Conservation (phyloP, 2,888 invertebrate species). For the Pardosa pseudoannulata region DNA sequence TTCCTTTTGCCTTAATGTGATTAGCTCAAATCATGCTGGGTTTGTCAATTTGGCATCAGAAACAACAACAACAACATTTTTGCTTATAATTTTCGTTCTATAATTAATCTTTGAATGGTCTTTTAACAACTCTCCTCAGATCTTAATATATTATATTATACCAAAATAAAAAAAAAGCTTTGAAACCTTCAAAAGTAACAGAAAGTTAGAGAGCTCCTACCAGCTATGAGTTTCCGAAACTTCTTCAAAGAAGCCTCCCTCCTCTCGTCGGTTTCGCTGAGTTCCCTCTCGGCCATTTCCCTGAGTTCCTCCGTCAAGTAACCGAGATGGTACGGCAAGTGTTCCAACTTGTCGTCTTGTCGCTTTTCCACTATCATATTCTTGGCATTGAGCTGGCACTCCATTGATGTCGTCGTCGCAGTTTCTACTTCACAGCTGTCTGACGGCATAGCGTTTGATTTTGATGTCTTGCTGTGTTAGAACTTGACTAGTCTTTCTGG, state of each 20-base stretch:
- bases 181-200: not conserved
- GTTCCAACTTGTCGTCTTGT: not conserved
- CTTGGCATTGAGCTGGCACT: not conserved
- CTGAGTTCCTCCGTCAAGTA: slow-evolving; percentile 37
- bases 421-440: not conserved
- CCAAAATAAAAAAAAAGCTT: not conserved
- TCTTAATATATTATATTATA: too few relatives aligned
- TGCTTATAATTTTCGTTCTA: too few relatives aligned
- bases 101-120: too few relatives aligned
- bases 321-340: slow-evolving; percentile 30
- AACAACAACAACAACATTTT: too few relatives aligned
- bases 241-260: slow-evolving; percentile 33
- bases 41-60: too few relatives aligned
- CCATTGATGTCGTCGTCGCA: not conserved
- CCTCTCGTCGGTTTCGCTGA: slow-evolving; percentile 36
- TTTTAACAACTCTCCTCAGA: too few relatives aligned
- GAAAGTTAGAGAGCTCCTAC: too few relatives aligned
- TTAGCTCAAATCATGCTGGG: too few relatives aligned
- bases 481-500: too few relatives aligned
- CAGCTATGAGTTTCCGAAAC: slow-evolving; percentile 45
- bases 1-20: too few relatives aligned
- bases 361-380: not conserved
- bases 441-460: not conserved
- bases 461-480: too few relatives aligned
- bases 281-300: slow-evolving; percentile 45